These are phyloP conservation scores for Acinonyx jubatus DNA, from an alignment of 2,113 vertebrate genomes.

Conservation along the genomic window DNA sequence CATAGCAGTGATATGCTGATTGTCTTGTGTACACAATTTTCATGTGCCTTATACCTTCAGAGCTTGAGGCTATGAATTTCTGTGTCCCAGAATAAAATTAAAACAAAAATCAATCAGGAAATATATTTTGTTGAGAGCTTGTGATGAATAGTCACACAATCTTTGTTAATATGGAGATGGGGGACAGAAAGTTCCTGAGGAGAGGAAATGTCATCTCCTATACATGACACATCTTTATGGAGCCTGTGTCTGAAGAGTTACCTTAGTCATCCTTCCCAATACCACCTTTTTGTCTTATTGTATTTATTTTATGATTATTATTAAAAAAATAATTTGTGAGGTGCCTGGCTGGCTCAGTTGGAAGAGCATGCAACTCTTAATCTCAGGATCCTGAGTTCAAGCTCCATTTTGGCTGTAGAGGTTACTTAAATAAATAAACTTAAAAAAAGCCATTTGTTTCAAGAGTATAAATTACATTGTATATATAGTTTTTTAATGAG, in stretches of 20 bases:
- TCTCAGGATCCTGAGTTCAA: neutral
- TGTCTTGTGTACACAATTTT: slow-evolving; percentile 73
- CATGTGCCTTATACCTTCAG: slow-evolving; percentile 71
- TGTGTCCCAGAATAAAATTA: neutral
- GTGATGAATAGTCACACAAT: neutral
- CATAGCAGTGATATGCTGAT: slow-evolving; percentile 71
- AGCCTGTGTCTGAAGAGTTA: neutral
- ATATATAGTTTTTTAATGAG: neutral
- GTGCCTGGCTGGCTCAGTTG: neutral
- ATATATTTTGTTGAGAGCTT: neutral
- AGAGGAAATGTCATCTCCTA: neutral
- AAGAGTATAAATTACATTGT: neutral
- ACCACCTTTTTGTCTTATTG: neutral
- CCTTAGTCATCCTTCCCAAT: neutral
- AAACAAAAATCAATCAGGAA: neutral
- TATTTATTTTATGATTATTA: no score
- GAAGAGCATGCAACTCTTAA: neutral
- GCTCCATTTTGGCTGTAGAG: neutral
- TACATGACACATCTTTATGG: neutral
- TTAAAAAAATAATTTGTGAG: neutral
- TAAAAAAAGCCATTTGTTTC: neutral
- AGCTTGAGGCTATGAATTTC: slow-evolving; percentile 20
- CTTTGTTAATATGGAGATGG: neutral
- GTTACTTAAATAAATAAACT: neutral
- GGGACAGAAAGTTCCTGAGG: neutral